Evolutionary conservation across 2,888 invertebrate species (phyloP), one percentile per base, ranked within the genome.

Genomic region (Steinernema hermaphroditum): DNA sequence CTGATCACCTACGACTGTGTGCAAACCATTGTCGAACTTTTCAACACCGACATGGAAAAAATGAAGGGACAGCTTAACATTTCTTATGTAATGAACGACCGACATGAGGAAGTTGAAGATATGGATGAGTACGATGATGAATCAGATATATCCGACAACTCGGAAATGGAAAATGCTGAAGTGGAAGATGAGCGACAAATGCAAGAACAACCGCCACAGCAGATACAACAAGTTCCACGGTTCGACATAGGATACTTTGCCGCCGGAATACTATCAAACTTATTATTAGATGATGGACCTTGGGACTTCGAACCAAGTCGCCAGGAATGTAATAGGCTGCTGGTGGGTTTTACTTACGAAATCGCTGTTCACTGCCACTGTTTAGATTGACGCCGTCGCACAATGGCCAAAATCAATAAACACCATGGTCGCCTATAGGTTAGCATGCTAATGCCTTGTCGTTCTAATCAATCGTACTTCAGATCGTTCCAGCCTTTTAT

Each of bases 401-500:
- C 22, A 54, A 8, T 54, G 54, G 54, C 54, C 54, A 6, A 22
- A 24, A 8, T 24, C 54, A 24, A 54, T 54, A 19, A 27, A 14
- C 12, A 54, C 54, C 2, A 54, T 54, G 54, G 54, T 54, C 27
- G 54, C 54, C 6, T 54, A 54, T 16, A 22, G 54, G 54, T 54
- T 24, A 27, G 54, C 27, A n/a, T n/a, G 41, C 41, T 8, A 12
- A n/a, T n/a, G n/a, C n/a, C n/a, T n/a, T n/a, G n/a, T n/a, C n/a
- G n/a, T n/a, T n/a, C n/a, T n/a, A n/a, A n/a, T n/a, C n/a, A n/a
- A n/a, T n/a, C n/a, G n/a, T n/a, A n/a, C n/a, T n/a, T n/a, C 27
- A 54, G 54, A 54, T 54, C 54, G 27, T 54, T 54, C 54, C 6
- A 14, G 16, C 54, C 54, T 2, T 54, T 54, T 27, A 54, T 54